Base-by-base conservation (phyloP, 37 sponge, comb jelly and placozoan species). In the Amphimedon queenslandica region DNA sequence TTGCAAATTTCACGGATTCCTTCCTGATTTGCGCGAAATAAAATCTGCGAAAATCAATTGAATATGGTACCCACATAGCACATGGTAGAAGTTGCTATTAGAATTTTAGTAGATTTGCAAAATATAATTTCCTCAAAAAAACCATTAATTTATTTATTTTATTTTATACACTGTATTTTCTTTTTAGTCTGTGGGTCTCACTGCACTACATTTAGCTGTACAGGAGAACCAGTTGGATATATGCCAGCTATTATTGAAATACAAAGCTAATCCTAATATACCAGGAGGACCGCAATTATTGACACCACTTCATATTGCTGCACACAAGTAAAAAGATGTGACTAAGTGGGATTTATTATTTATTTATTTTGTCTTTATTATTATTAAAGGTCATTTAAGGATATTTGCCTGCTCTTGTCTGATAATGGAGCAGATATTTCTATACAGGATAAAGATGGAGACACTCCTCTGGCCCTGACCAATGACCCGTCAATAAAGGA, bases 261-360 rank as follows among this genome's bases (percentile, higher is more conserved):
- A 64, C 4, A 67, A 79, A 23, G 91, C 91, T 42, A 67, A 85
- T 70, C 79, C 79, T 2, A 57, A 61, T 25, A 32, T 78, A 13
- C 63, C 58, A 37, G 82, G 82, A n/a, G 78, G 78, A 0, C n/a
- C 70, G 11, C 82, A 77, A 64, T 40, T 72, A 20, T 68, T 81
- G 31, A 74, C 82, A 1, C 87, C 91, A 5, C 79, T 90, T 0
- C 91, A 90, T 55, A 51, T 85, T 4, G 91, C 91, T n/a, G 86
- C 87, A 20, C 79, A 80, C 41, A 57, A 53, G 77, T 72, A 75
- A 24, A 41, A 37, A 40, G 58, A 36, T 30, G 40, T 67, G 31
- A 23, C 39, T 67, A 30, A 35, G 35, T 8, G 18, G 23, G 6
- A 34, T 27, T 33, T 11, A 27, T 21, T 5, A 33, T 23, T 63